Base-by-base conservation (phyloP, 2,888 invertebrate species). In the Hirudinaria manillensis region DNA sequence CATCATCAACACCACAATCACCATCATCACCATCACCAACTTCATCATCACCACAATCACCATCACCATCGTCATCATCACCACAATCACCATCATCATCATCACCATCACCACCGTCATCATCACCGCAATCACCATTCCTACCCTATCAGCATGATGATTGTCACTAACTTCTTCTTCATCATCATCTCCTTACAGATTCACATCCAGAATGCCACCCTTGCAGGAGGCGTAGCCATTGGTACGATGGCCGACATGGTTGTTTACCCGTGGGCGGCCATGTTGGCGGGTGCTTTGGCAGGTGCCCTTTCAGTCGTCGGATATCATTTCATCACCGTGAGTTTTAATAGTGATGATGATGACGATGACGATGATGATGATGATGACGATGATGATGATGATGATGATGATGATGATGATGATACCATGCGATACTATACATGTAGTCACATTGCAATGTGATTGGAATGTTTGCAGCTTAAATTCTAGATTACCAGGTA, bases 201-300 rank as follows among this genome's bases (percentile, higher is more conserved):
- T 3, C 95, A 96, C 86, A 88, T 96, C 70, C 95, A 96, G 87
- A 96, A 96, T 87, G 92, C 95, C 3, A 94, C 94, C 0, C 85
- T 96, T 73, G 94, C 95, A 74, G 95, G 95, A 29, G 95, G 94
- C 3, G 95, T 96, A 27, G 95, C 93, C 0, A 90, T 95, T 27
- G 96, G 96, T 10, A 90, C 94, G 0, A 89, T 91, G 13, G 92
- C 89, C 4, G 86, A 93, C 86, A 88, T 95, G 88, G 89, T 92
- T 86, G 88, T 93, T 74, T 88, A 90, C 74, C 92, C 94, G 0
- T 92, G 90, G 80, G 94, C 92, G 0, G 94, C 95, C 2, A 83
- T 94, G 61, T 87, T 91, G 56, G 88, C 94, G 76, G 96, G 96
- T 24, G 88, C 90, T 71, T 84, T 90, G 34, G 92, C 93, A 74